phyloP scores from a whole-genome alignment of 1,140 invertebrate genomes.

The Drosophila seguyi region DNA sequence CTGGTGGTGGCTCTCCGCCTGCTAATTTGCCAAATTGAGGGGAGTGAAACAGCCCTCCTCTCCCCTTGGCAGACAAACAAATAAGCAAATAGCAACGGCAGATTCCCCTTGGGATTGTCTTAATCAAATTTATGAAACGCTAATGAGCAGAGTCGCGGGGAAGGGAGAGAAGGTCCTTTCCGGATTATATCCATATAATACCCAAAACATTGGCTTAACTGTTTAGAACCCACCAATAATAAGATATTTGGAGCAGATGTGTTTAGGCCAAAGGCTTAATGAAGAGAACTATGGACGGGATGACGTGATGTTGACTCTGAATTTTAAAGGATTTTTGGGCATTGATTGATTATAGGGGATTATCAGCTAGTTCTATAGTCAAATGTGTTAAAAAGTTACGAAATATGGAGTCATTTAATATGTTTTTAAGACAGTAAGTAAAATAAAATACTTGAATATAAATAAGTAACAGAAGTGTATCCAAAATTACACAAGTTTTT shows the following conservation, averaged over 20 bases:
- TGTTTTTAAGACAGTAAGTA: too few relatives aligned
- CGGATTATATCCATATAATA: conserved; percentile 75
- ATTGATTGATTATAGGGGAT: conserved; percentile 3
- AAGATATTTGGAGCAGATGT: conserved; percentile 41
- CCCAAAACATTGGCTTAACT: conserved; percentile 71
- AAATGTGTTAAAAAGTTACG: neutral
- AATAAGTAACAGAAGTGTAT: too few relatives aligned
- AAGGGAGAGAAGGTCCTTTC: conserved; percentile 23
- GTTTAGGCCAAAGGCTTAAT: conserved; percentile 30
- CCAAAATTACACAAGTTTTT: too few relatives aligned
- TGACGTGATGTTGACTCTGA: conserved; percentile 13
- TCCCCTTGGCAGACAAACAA: conserved; percentile 39
- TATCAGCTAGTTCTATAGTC: neutral
- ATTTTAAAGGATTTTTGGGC: neutral
- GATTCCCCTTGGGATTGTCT: conserved; percentile 75
- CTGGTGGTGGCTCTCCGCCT: conserved; percentile 49
- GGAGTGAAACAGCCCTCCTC: conserved; percentile 31
- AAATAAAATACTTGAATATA: too few relatives aligned
- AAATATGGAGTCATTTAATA: neutral
- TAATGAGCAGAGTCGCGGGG: conserved; percentile 67
- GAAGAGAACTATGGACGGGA: conserved; percentile 1
- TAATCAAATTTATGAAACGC: conserved; percentile 83
- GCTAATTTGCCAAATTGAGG: conserved; percentile 77
- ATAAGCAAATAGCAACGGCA: conserved; percentile 50
- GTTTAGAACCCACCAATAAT: conserved; percentile 18